Conservation (phyloP, 2,888 invertebrate genomes). For the Nemapogon koenigi region DNA sequence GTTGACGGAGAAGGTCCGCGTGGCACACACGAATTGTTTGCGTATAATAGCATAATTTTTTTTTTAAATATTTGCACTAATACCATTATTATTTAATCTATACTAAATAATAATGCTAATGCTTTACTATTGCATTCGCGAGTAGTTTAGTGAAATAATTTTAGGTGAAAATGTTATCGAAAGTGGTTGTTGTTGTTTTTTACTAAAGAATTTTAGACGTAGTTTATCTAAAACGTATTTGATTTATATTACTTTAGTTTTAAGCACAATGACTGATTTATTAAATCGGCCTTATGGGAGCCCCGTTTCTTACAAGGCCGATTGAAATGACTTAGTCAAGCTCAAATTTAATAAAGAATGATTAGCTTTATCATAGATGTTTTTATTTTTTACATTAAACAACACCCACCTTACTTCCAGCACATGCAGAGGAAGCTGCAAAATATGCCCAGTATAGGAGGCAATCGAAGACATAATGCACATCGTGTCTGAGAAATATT, state of each 20-base stretch:
- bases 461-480: conserved; percentile 17
- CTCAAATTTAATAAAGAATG: conserved; percentile 17
- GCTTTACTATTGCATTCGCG: conserved; percentile 13
- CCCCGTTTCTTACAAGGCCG: conserved; percentile 19
- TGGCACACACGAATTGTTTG: too few relatives aligned
- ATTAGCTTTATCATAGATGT: conserved; percentile 5
- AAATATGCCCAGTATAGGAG: too few relatives aligned
- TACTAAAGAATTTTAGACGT: conserved; percentile 6
- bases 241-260: conserved; percentile 15
- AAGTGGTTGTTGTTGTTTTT: conserved; percentile 11
- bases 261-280: conserved; percentile 16
- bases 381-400: conserved; percentile 6
- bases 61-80: conserved; percentile 9
- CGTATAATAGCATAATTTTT: neutral
- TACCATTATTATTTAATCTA: conserved; percentile 14
- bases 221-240: conserved; percentile 14
- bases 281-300: conserved; percentile 18
- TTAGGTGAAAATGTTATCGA: conserved; percentile 7
- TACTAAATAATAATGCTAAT: conserved; percentile 11
- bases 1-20: too few relatives aligned
- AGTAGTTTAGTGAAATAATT: too few relatives aligned
- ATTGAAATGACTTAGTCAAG: conserved; percentile 15
- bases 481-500: conserved; percentile 15
- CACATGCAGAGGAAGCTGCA: too few relatives aligned
- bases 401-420: too few relatives aligned